Percentiles rank a stretch among this genome's conserved stretches.
Evolutionary conservation across 2,113 vertebrate genomes (phyloP).

Genomic region (Morone chrysops): DNA sequence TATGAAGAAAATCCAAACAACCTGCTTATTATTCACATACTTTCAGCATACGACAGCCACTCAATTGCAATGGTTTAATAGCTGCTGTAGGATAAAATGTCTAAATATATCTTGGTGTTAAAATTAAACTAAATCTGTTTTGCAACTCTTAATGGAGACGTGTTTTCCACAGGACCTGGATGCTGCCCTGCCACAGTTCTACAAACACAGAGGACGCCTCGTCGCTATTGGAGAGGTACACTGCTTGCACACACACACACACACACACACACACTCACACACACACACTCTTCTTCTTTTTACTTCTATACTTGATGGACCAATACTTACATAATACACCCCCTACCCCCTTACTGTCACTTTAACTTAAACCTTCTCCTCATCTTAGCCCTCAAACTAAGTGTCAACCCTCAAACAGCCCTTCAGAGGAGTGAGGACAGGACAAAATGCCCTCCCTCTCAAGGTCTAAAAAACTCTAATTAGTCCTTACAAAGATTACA

Average conservation of each 20-base stretch:
- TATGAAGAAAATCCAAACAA: not conserved
- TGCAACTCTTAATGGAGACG: not conserved
- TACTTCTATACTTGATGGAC: too few species aligned
- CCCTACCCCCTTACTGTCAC: too few species aligned
- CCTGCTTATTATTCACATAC: not conserved
- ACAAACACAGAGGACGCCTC: slow-evolving; percentile 69
- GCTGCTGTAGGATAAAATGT: not conserved
- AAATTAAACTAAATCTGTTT: not conserved
- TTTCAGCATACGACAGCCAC: not conserved
- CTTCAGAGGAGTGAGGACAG: not conserved
- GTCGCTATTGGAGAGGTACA: slow-evolving; percentile 69
- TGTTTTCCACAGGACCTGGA: slow-evolving; percentile 72
- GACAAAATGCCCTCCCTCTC: not conserved
- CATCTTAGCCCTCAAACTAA: not conserved
- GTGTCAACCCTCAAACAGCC: too few species aligned
- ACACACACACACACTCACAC: not conserved
- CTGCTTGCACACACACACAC: slow-evolving; percentile 3
- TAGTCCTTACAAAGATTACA: not conserved
- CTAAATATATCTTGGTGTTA: not conserved
- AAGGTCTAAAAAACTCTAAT: not conserved
- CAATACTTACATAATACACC: too few species aligned
- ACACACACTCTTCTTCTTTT: not conserved
- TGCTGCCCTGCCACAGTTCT: slow-evolving; percentile 62
- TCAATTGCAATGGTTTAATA: too few species aligned
- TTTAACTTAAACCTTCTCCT: not conserved